Evolutionary conservation across 1,140 invertebrate genomes (phyloP), one percentile per base, ranked within the genome.

Genomic region (Cephus cinctus): DNA sequence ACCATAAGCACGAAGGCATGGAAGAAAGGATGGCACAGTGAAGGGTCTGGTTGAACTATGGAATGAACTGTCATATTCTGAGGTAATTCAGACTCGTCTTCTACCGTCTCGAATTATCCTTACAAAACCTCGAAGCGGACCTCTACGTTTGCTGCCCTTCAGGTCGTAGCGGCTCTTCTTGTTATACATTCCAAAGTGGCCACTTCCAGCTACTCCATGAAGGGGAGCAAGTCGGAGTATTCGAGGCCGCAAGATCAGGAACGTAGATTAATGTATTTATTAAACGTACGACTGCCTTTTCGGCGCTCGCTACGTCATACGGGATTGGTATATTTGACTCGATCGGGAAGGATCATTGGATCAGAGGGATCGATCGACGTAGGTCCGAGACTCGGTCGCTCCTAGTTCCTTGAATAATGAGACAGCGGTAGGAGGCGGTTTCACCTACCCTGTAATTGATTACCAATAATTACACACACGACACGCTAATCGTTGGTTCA

Each of bases 231-330:
- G 5, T 3, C n/a, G 18, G n/a, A 22, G 44, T 35, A 54, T 47
- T 48, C 43, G 34, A 43, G 39, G 43, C 20, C 32, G 19, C 25
- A 32, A 54, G 52, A 55, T 55, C 44, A 21, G 22, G 39, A 50
- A 47, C 40, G 34, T 41, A 50, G 53, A 55, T 55, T 55, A 51
- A 55, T 50, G 53, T 51, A 51, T 55, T 55, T 55, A 55, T 55
- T 51, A 51, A 55, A 55, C 44, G 45, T 42, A 55, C 35, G 43
- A 34, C 30, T 16, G 42, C 21, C 41, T 40, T 40, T 41, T 43
- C 27, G 38, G 45, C 50, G n/a, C 14, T 14, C 11, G 34, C 2
- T 18, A 11, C 34, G 2, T 30, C 27, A 2, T 12, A 30, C 27
- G 27, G 9, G 27, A 12, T 9, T 30, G 9, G 9, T 1, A 30